Evolutionary conservation across 23 tunicate species (phyloP).

Genomic region (Clavelina lepadiformis): DNA sequence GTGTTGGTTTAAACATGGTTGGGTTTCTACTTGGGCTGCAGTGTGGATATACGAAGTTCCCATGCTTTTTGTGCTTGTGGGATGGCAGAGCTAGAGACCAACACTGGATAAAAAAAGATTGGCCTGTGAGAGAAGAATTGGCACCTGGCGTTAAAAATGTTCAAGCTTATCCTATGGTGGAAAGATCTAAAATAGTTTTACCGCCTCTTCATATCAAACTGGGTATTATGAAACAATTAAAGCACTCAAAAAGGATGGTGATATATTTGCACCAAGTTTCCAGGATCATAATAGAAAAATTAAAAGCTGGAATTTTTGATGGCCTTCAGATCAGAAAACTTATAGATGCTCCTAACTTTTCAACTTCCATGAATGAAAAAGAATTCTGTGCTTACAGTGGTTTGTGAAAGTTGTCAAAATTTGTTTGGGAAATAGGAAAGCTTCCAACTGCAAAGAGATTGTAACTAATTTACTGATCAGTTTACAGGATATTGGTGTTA

Average conservation of each 20-base stretch:
- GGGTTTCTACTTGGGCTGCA: too few species aligned
- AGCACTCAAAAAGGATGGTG: slow-evolving; percentile 19
- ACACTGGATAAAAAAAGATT: slow-evolving; percentile 18
- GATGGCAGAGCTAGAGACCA: slow-evolving; percentile 21
- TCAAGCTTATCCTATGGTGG: slow-evolving; percentile 9
- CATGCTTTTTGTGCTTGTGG: slow-evolving; percentile 22
- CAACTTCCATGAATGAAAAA: slow-evolving; percentile 14
- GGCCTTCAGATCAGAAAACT: slow-evolving; percentile 13
- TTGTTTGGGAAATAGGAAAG: slow-evolving; percentile 22
- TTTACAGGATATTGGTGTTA: slow-evolving; percentile 12
- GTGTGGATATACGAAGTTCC: slow-evolving; percentile 20
- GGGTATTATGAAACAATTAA: slow-evolving; percentile 6
- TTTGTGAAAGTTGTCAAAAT: slow-evolving; percentile 1
- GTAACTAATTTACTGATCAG: slow-evolving; percentile 6
- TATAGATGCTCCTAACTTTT: slow-evolving; percentile 3
- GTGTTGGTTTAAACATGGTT: slow-evolving; percentile 19
- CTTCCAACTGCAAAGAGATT: slow-evolving; percentile 9
- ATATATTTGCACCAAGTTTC: slow-evolving; percentile 22
- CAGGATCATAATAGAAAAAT: slow-evolving; percentile 18
- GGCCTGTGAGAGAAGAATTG: slow-evolving; percentile 17
- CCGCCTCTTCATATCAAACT: slow-evolving; percentile 23
- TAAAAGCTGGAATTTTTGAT: slow-evolving; percentile 19
- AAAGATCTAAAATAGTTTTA: slow-evolving; percentile 22
- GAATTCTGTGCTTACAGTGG: slow-evolving; percentile 7
- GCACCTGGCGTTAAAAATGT: slow-evolving; percentile 8